Base-by-base conservation (phyloP, 2,797 vertebrate genomes). In the Brotula barbata region DNA sequence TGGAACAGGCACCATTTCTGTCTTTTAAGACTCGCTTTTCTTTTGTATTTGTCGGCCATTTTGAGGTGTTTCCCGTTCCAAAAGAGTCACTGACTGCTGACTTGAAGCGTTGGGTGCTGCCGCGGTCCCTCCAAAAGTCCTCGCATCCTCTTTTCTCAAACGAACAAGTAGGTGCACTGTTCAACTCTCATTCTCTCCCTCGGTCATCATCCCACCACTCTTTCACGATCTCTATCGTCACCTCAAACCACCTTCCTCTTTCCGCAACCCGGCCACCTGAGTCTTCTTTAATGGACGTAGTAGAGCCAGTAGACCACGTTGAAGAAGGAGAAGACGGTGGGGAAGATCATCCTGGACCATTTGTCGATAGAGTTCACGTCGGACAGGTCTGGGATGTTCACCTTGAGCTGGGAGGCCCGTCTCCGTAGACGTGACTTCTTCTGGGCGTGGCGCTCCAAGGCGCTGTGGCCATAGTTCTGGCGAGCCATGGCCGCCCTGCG, bases 271-370 rank as follows among this genome's bases (percentile, higher is more conserved):
- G 64, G 77, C 74, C 63, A n/a, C 66, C 40, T 14, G 71, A 63
- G 28, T 40, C 64, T 55, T 39, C 62, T 90, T 95, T 98, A 98
- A 94, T 98, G 97, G 88, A 97, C 95, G 71, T 99, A 99, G 89
- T 99, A 99, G 89, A 98, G 96, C 97, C 97, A 99, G 86, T 99
- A 99, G 89, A 99, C 93, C 69, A 98, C 94, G 62, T 99, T 99
- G 93, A 99, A 99, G 93, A 99, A 98, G 87, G 94, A 95, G 91
- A 99, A 99, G 89, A 98, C 95, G 43, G 97, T 96, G 19, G 97
- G 97, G 90, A 99, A 99, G 90, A 99, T 97, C 87, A 99, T 96
- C 90, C 97, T 94, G 19, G 97, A 99, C 97, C 97, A 99, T 88
- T 96, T 95, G 80, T 99, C 97, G 73, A 99, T 99, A 91, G 96